Base-by-base conservation (phyloP, 2,797 vertebrate genomes). In the Threskiornis aethiopicus region DNA sequence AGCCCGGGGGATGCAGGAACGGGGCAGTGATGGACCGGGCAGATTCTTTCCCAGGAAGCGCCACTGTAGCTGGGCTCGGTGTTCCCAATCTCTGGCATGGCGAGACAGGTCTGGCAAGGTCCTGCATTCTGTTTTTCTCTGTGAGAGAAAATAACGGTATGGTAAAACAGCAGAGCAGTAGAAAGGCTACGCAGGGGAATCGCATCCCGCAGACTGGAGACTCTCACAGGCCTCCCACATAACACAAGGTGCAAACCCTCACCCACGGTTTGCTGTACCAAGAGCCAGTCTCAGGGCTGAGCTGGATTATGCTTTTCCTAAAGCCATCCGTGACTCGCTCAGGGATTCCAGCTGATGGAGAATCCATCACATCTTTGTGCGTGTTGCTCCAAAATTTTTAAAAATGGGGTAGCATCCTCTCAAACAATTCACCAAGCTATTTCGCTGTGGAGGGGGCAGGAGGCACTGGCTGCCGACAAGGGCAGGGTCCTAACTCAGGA, bases 11-110 rank as follows among this genome's bases (percentile, higher is more conserved):
- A 97, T 58, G 97, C 95, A n/a, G 98, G 96, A 24, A 98, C 54
- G 9, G 98, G 97, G 83, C 97, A 98, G 88, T 98, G 98, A 70
- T 98, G 98, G 80, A 98, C 97, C 1, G 98, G 98, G 59, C 98
- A 98, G 93, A 97, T 98, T 46, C 91, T 96, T 64, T 98, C 98
- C 86, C 97, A 97, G 67, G 95, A 93, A 59, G 75, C 62, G 66
- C 88, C 94, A 6, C 92, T 94, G 86, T 97, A 98, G 87, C 97
- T 98, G 55, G 96, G 96, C 84, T 98, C 98, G 0, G 97, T 52
- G 15, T 95, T 97, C 39, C 87, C 96, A 0, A 91, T 96, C 72
- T 97, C 95, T 44, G 93, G 97, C 90, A 96, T 97, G 87, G 97
- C 96, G 6, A 96, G 97, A 54, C 93, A 97, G 67, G 89, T 94